Conservation (phyloP, 2,113 vertebrate species). For the Talpa occidentalis region DNA sequence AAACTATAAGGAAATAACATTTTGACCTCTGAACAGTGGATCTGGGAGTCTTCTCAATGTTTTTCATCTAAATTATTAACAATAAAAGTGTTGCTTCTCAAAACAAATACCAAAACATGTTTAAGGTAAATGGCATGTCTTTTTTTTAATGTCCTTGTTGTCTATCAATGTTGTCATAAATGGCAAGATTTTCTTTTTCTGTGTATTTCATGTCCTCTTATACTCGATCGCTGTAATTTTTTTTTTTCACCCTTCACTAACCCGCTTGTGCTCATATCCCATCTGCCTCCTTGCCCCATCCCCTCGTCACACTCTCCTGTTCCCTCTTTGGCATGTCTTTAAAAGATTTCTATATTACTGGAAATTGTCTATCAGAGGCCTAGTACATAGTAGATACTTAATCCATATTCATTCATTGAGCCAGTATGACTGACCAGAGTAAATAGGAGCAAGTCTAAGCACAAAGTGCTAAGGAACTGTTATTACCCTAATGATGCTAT, state of each 20-base stretch:
- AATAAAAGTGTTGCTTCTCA: constrained; percentile 18
- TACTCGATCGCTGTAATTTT: no score
- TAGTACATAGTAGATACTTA: not conserved
- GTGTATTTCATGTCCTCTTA: no score
- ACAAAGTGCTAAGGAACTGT: not conserved
- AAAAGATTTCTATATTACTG: not conserved
- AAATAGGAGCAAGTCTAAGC: constrained; percentile 1
- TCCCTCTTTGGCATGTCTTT: not conserved
- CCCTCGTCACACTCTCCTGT: no score
- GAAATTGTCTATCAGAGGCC: not conserved
- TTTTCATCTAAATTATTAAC: not conserved
- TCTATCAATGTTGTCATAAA: not conserved
- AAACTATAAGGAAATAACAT: not conserved
- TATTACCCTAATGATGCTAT: not conserved
- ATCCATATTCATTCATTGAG: not conserved
- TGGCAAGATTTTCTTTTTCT: not conserved
- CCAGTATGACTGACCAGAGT: no score
- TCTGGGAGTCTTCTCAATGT: not conserved
- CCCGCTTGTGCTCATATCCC: no score
- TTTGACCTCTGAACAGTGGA: not conserved
- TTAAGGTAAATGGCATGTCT: not conserved
- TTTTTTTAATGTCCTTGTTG: not conserved
- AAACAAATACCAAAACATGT: not conserved
- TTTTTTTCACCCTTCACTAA: no score
- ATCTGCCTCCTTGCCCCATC: not conserved